Evolutionary conservation across 2,888 invertebrate genomes (phyloP).

Genomic region (Chironomus tentans): DNA sequence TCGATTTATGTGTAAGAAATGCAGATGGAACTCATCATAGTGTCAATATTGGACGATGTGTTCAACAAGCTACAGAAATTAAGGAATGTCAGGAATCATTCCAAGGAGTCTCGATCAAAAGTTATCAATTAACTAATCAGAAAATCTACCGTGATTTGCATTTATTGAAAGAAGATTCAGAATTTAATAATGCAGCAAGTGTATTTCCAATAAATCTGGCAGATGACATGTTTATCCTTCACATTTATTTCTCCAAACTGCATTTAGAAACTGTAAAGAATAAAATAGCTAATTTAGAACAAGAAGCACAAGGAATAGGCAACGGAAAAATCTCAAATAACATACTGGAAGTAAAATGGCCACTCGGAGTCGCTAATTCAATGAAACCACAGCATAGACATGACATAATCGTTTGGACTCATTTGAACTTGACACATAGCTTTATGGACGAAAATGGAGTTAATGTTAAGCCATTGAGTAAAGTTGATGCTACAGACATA

Average conservation of each 20-base stretch:
- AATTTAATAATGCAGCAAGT: conserved; percentile 51
- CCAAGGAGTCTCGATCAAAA: conserved; percentile 37
- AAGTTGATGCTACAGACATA: conserved; percentile 61
- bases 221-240: conserved; percentile 58
- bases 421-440: conserved; percentile 75
- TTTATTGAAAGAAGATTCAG: conserved; percentile 37
- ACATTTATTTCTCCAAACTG: conserved; percentile 60
- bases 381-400: conserved; percentile 62
- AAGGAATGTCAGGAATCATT: conserved; percentile 41
- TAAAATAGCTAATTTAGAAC: conserved; percentile 37
- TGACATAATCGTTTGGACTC: conserved; percentile 78
- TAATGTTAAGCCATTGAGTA: conserved; percentile 54
- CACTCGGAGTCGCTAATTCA: conserved; percentile 58
- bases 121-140: conserved; percentile 36
- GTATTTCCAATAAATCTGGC: conserved; percentile 55
- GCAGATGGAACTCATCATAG: conserved; percentile 73
- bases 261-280: conserved; percentile 42
- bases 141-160: conserved; percentile 45
- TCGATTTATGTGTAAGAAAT: conserved; percentile 86
- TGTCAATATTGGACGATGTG: conserved; percentile 82
- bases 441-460: conserved; percentile 73
- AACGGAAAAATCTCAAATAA: conserved; percentile 46
- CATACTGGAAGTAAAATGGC: conserved; percentile 56
- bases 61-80: conserved; percentile 42
- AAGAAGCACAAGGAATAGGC: conserved; percentile 39